These are phyloP conservation scores for Lithophane ornitopus DNA, from an alignment of 2,888 invertebrate species.

Conservation along the genomic window DNA sequence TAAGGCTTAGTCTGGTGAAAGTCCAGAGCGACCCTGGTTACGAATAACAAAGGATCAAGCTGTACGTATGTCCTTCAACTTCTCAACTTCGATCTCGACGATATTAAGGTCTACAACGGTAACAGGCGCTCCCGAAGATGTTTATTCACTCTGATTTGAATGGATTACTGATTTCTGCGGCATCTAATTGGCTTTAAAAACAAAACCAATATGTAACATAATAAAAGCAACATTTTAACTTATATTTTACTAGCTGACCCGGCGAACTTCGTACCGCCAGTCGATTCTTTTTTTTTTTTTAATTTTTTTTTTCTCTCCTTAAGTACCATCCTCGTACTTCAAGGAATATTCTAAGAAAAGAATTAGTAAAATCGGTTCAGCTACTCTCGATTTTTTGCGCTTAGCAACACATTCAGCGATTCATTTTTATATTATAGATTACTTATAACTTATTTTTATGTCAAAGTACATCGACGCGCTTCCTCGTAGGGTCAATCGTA, in stretches of 20 bases:
- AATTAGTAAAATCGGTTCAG: no score
- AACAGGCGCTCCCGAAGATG: no score
- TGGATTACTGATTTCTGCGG: not conserved
- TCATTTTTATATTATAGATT: no score
- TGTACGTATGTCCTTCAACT: not conserved
- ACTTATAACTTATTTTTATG: no score
- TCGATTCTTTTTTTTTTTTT: no score
- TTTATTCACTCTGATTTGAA: not conserved
- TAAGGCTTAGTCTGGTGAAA: not conserved
- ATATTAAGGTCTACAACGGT: not conserved
- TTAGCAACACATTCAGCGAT: no score
- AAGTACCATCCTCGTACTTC: no score
- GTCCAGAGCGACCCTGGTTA: not conserved
- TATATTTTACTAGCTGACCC: no score
- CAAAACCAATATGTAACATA: not conserved
- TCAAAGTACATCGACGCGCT: not conserved
- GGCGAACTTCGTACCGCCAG: no score
- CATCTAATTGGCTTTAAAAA: not conserved
- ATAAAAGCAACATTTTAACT: not conserved
- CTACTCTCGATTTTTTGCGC: no score
- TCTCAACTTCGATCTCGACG: not conserved
- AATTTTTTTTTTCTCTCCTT: no score
- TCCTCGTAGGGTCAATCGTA: not conserved
- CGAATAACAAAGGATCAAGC: not conserved
- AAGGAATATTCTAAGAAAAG: no score